Base-by-base conservation (phyloP, 1,140 invertebrate species). In the Drosophila bocqueti region DNA sequence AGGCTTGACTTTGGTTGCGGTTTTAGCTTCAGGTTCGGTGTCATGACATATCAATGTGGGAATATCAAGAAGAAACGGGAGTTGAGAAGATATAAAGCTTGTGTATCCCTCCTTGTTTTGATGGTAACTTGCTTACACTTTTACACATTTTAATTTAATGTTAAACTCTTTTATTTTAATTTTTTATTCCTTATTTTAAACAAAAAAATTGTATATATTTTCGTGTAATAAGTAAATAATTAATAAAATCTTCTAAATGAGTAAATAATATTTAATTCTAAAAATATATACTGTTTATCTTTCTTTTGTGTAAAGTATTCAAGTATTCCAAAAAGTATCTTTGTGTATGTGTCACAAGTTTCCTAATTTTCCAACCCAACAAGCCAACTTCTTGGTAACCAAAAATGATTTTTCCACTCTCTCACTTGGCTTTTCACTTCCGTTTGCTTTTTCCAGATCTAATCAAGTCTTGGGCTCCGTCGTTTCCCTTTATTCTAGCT, bases 41-140 rank as follows among this genome's bases (percentile, higher is more conserved):
- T 73, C 54, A 24, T 21, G 5, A 61, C 38, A 73, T 49, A 50
- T 73, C 68, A 61, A 21, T 71, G 67, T 45, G 31, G 10, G 26
- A 58, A 26, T 52, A 10, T 18, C 58, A 46, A 13, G 9, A 9
- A 36, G n/a, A 18, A 10, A 6, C 1, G 2, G 10, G 15, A n/a
- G n/a, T 26, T 46, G 9, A 7, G 18, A 24, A 38, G 18, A 65
- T 60, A 36, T 13, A 31, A 3, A 60, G 18, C n/a, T 31, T 8
- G 40, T 36, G 18, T 18, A 63, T 13, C 0, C 2, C 18, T 24
- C 5, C 6, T 13, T n/a, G 13, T n/a, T 8, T 34, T 11, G 7
- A 57, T n/a, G 24, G 1, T 16, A 21, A 18, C 10, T 24, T 24
- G 3, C 24, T 24, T 24, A 24, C 24, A 24, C 24, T 24, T 24